phyloP scores from a whole-genome alignment of 1,140 invertebrate species.

The Listronotus oregonensis region DNA sequence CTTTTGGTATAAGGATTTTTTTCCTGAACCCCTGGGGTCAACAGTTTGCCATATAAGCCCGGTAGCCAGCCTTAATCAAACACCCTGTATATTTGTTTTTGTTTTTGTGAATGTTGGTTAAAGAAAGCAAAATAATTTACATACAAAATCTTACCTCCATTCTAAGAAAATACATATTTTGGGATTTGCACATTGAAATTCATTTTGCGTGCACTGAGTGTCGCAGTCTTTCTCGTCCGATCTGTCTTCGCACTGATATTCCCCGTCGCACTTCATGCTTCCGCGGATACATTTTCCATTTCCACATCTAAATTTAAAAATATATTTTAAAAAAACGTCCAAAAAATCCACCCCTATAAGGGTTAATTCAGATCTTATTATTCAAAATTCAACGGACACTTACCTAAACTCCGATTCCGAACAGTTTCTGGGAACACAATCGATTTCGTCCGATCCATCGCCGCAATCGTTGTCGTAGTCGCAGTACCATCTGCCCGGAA shows the following conservation, averaged over 20 bases:
- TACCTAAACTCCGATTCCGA: conserved; percentile 67
- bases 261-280: conserved; percentile 68
- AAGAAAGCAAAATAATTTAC: no score
- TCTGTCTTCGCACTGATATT: conserved; percentile 66
- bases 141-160: conserved; percentile 36
- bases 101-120: no score
- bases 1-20: no score
- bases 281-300: conserved; percentile 65
- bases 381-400: background rate
- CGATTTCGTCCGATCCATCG: conserved; percentile 74
- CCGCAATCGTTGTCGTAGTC: conserved; percentile 70
- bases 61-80: no score
- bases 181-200: conserved; percentile 64
- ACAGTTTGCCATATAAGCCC: no score
- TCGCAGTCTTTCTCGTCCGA: conserved; percentile 67
- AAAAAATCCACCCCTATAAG: no score
- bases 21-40: no score
- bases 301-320: conserved; percentile 53
- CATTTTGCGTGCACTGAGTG: conserved; percentile 61
- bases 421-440: conserved; percentile 70
- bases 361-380: background rate
- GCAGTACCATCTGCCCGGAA: conserved; percentile 72
- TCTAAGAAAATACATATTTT: conserved; percentile 62
- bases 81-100: no score
- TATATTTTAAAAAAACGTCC: no score